Evolutionary conservation across 1,140 invertebrate species (phyloP).

Genomic region (Meloidogyne hapla): DNA sequence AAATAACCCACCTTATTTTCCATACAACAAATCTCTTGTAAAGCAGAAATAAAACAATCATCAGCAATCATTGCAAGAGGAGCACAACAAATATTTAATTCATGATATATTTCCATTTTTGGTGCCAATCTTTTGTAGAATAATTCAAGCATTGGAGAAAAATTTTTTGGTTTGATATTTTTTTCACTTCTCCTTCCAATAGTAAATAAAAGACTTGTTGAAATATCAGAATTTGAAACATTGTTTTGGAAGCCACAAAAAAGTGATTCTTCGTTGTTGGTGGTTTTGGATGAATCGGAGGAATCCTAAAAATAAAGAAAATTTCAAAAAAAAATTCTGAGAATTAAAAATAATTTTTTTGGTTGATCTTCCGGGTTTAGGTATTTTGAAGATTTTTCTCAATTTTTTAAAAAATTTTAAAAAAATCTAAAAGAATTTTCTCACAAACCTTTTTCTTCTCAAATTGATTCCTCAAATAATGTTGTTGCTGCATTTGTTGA

Average conservation of each 20-base stretch:
- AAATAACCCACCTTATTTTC: background rate
- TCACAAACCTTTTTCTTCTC: background rate
- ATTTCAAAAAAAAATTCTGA: too few relatives aligned
- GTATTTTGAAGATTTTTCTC: too few relatives aligned
- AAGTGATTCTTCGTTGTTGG: conserved; percentile 32
- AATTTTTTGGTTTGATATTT: conserved; percentile 3
- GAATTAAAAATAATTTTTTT: too few relatives aligned
- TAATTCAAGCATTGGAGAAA: conserved; percentile 31
- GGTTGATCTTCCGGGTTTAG: too few relatives aligned
- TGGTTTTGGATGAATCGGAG: background rate
- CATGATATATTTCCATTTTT: conserved; percentile 48
- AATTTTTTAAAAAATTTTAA: too few relatives aligned
- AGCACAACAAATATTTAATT: conserved; percentile 47
- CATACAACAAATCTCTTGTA: background rate
- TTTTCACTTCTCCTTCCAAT: conserved; percentile 27
- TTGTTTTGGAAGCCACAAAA: conserved; percentile 29
- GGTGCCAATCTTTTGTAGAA: conserved; percentile 54
- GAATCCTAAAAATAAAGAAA: background rate
- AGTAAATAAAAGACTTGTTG: conserved; percentile 33
- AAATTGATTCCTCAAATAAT: background rate
- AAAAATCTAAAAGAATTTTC: too few relatives aligned
- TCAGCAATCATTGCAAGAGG: conserved; percentile 55
- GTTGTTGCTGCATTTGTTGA: conserved; percentile 66
- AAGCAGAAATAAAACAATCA: conserved; percentile 45
- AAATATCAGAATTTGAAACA: background rate